phyloP scores from a whole-genome alignment of 2,797 vertebrate genomes.

The Prionace glauca region DNA sequence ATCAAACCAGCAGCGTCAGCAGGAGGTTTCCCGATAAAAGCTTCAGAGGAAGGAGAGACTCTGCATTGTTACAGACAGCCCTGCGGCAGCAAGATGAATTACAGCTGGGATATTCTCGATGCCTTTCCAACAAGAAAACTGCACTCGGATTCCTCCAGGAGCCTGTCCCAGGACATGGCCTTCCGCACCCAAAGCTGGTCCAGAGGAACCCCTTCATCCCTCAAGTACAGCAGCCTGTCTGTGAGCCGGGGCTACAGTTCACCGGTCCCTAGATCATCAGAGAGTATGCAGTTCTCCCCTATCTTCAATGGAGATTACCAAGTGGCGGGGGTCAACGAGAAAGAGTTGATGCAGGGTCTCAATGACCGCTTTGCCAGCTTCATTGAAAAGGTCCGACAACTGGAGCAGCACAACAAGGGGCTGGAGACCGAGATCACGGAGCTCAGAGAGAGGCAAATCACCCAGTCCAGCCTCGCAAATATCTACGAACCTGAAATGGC shows the following conservation, averaged over 20 bases:
- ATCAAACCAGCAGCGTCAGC: constrained; percentile 24
- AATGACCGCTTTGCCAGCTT: constrained; percentile 36
- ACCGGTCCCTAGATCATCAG: neutral
- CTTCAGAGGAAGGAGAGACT: neutral
- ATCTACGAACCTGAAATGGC: constrained; percentile 24
- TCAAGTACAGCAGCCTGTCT: neutral
- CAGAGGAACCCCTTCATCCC: neutral
- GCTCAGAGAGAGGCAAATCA: neutral
- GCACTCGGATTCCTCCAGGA: neutral
- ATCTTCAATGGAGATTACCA: neutral
- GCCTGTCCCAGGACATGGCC: neutral
- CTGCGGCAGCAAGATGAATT: constrained; percentile 15
- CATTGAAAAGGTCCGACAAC: constrained; percentile 30
- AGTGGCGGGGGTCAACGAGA: neutral
- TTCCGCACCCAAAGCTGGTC: neutral
- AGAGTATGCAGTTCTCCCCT: neutral
- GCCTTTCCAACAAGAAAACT: neutral
- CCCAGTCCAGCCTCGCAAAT: neutral
- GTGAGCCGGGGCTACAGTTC: neutral
- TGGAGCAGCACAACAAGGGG: neutral
- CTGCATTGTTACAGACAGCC: neutral
- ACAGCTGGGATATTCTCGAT: neutral
- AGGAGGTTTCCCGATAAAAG: neutral
- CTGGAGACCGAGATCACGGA: neutral
- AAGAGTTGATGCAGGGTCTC: constrained; percentile 11